Percentiles rank a stretch among this genome's conserved stretches.
phyloP scores from a whole-genome alignment of 2,888 invertebrate species.

The Trichogramma dendrolimi region DNA sequence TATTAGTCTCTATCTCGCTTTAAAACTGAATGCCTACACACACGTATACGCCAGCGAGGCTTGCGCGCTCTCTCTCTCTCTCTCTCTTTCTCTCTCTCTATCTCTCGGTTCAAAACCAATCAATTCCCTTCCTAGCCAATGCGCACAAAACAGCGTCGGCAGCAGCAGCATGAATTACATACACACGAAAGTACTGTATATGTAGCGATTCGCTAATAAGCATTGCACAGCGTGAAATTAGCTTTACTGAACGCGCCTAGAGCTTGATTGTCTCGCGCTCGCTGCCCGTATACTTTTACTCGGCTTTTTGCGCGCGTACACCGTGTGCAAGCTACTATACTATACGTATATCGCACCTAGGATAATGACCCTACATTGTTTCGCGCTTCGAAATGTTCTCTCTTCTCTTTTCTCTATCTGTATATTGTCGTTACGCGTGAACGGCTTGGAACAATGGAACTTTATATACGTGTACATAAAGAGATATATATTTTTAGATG shows the following conservation, averaged over 20 bases:
- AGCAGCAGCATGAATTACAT: too few relatives aligned
- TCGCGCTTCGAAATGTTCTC: neutral
- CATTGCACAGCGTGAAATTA: slow-evolving; percentile 15
- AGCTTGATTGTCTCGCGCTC: neutral
- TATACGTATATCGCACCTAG: too few relatives aligned
- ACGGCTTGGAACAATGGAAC: neutral
- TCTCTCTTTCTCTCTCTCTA: neutral
- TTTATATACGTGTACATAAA: too few relatives aligned
- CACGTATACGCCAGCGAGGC: neutral
- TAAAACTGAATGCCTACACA: slow-evolving; percentile 12
- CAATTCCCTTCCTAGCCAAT: slow-evolving; percentile 10
- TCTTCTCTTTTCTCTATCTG: neutral
- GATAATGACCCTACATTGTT: neutral
- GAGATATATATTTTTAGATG: too few relatives aligned
- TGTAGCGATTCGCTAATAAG: slow-evolving; percentile 20
- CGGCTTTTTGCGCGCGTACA: too few relatives aligned
- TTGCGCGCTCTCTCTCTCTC: neutral
- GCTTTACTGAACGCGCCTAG: slow-evolving; percentile 1
- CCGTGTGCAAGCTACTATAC: too few relatives aligned
- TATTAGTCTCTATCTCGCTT: slow-evolving; percentile 18
- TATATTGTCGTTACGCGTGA: neutral
- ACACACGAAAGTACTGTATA: too few relatives aligned
- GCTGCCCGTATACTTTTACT: too few relatives aligned
- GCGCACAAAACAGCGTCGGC: slow-evolving; percentile 20
- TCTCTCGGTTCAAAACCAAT: slow-evolving; percentile 18